Percentiles rank a stretch among this genome's conserved stretches.
These are phyloP conservation scores for Rhyzopertha dominica DNA, from an alignment of 1,140 invertebrate species.

Conservation along the genomic window DNA sequence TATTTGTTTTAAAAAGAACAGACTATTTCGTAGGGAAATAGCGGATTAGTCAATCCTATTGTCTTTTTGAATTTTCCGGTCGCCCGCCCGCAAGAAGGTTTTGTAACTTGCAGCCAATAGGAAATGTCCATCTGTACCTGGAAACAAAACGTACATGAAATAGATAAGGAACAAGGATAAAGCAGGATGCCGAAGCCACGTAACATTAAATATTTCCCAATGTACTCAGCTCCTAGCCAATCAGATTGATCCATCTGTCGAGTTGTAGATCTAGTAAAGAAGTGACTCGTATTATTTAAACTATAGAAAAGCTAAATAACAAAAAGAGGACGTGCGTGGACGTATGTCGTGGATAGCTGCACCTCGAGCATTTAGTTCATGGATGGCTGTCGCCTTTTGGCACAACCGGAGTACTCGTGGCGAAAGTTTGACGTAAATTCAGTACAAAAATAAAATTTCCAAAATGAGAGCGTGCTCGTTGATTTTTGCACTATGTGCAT, in stretches of 20 bases:
- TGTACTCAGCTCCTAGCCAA: constrained; percentile 29
- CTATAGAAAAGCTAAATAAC: constrained; percentile 3
- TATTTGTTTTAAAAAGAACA: too few species aligned
- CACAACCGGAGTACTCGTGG: constrained; percentile 35
- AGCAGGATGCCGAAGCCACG: constrained; percentile 19
- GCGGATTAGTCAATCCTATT: constrained; percentile 14
- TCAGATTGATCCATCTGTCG: constrained; percentile 44
- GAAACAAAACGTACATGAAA: constrained; percentile 18
- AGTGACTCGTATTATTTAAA: constrained; percentile 11
- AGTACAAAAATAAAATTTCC: constrained; percentile 12
- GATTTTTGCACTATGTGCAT: constrained; percentile 30
- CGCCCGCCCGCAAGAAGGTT: constrained; percentile 14
- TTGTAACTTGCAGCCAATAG: constrained; percentile 30
- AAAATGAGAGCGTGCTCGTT: constrained; percentile 40
- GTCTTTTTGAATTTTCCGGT: constrained; percentile 13
- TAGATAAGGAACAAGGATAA: constrained; percentile 9
- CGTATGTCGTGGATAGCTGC: constrained; percentile 19
- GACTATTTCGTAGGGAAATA: too few species aligned
- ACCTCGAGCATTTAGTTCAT: constrained; percentile 16
- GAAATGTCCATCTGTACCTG: constrained; percentile 36
- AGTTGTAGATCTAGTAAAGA: constrained; percentile 14
- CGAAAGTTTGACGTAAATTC: constrained; percentile 32
- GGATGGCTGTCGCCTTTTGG: constrained; percentile 28
- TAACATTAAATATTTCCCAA: constrained; percentile 10
- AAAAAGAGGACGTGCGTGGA: constrained; percentile 2